Conservation (phyloP, 1,140 invertebrate species). For the Gryllus bimaculatus region DNA sequence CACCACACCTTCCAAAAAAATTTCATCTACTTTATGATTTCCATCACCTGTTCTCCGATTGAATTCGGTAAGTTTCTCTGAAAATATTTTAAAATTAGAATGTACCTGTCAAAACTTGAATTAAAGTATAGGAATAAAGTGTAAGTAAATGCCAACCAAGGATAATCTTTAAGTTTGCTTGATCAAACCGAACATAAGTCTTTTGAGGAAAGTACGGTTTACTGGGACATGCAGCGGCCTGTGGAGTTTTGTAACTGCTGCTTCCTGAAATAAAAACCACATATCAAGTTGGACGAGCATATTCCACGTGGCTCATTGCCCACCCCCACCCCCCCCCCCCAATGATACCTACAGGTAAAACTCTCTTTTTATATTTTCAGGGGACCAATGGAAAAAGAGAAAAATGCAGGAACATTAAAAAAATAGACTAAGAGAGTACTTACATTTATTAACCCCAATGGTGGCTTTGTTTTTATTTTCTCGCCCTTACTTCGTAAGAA, state of each 20-base stretch:
- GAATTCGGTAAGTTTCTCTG: constrained; percentile 59
- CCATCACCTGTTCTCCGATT: constrained; percentile 49
- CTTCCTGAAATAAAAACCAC: constrained; percentile 30
- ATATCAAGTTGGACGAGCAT: not conserved
- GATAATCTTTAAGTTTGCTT: constrained; percentile 50
- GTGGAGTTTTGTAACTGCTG: constrained; percentile 42
- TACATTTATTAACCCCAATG: too few relatives aligned
- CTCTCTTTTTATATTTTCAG: too few relatives aligned
- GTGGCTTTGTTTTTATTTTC: too few relatives aligned
- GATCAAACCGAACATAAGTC: constrained; percentile 49
- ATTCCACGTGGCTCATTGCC: too few relatives aligned
- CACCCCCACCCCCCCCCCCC: too few relatives aligned
- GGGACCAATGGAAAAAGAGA: too few relatives aligned
- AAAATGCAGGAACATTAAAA: too few relatives aligned
- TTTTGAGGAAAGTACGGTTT: constrained; percentile 38
- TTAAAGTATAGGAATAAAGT: not conserved
- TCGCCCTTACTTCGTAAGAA: too few relatives aligned
- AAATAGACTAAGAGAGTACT: too few relatives aligned
- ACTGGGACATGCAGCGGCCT: not conserved
- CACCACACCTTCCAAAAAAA: constrained; percentile 48
- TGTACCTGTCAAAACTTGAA: not conserved
- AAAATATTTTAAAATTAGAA: not conserved
- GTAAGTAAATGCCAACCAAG: constrained; percentile 34
- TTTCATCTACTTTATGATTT: constrained; percentile 38
- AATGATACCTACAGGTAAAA: too few relatives aligned